phyloP scores from a whole-genome alignment of 2,888 invertebrate species.

The Bhutanitis thaidina region DNA sequence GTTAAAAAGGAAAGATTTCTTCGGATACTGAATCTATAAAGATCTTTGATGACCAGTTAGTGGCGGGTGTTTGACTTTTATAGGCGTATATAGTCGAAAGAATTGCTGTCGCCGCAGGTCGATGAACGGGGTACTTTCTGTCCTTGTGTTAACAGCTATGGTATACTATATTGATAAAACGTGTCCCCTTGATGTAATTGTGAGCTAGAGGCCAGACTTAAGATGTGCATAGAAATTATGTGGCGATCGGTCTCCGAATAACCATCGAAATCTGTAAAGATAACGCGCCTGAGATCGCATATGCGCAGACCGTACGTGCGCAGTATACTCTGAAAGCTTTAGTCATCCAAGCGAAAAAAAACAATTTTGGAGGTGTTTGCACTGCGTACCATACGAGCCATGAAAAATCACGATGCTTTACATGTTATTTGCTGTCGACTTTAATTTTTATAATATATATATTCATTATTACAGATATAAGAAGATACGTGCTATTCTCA shows the following conservation, averaged over 20 bases:
- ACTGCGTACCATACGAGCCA: conserved; percentile 5
- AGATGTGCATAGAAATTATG: not conserved
- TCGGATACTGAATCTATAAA: too few species aligned
- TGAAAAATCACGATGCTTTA: conserved; percentile 24
- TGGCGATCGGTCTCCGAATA: not conserved
- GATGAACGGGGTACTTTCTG: not conserved
- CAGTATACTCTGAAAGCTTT: not conserved
- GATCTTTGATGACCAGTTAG: too few species aligned
- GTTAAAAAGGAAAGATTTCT: not conserved
- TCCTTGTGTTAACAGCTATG: not conserved
- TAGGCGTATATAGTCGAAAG: too few species aligned
- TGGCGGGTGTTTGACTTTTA: too few species aligned
- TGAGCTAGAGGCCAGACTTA: not conserved
- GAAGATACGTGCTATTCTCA: conserved; percentile 40
- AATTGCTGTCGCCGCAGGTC: not conserved
- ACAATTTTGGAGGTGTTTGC: conserved; percentile 9
- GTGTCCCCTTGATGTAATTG: not conserved
- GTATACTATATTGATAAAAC: not conserved
- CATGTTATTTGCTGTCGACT: conserved; percentile 26
- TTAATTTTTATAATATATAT: conserved; percentile 23
- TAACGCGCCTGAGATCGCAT: not conserved
- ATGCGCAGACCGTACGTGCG: not conserved
- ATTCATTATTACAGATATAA: conserved; percentile 21
- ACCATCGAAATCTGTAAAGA: not conserved
- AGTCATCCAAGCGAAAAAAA: not conserved